Percentiles rank a stretch among this genome's conserved stretches.
Conservation (phyloP, 1,140 invertebrate genomes). For the Chymomyza costata region DNA sequence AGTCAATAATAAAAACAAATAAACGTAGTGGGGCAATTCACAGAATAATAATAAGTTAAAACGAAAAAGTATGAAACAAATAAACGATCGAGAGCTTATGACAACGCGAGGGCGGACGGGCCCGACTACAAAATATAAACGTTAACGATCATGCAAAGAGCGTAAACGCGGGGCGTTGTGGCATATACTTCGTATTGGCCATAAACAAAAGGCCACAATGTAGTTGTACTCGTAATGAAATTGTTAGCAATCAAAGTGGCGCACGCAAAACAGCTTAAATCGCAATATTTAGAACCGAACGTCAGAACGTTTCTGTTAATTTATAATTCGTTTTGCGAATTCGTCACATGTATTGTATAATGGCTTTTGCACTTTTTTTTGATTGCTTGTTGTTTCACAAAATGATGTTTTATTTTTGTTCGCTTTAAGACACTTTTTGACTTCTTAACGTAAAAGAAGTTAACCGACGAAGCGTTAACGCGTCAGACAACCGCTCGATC, state of each 20-base stretch:
- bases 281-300: constrained; percentile 14
- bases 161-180: too few relatives aligned
- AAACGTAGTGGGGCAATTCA: too few relatives aligned
- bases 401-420: constrained; percentile 13
- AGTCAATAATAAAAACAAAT: too few relatives aligned
- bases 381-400: constrained; percentile 10
- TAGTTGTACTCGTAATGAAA: constrained; percentile 8
- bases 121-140: constrained; percentile 3
- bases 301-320: neutral
- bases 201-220: constrained; percentile 13
- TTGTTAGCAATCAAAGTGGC: constrained; percentile 6
- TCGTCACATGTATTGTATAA: too few relatives aligned
- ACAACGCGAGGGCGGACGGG: constrained; percentile 2
- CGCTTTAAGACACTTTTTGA: constrained; percentile 1
- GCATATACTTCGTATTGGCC: constrained; percentile 20
- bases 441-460: constrained; percentile 4
- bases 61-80: too few relatives aligned
- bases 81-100: constrained; percentile 10
- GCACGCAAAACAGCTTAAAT: constrained; percentile 10
- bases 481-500: constrained; percentile 20
- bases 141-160: too few relatives aligned
- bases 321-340: constrained; percentile 1
- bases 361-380: constrained; percentile 4
- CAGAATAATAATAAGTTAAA: constrained; percentile 6
- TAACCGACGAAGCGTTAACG: constrained; percentile 23